These are phyloP conservation scores for Ginglymostoma cirratum DNA, from an alignment of 2,113 vertebrate species.

Conservation along the genomic window DNA sequence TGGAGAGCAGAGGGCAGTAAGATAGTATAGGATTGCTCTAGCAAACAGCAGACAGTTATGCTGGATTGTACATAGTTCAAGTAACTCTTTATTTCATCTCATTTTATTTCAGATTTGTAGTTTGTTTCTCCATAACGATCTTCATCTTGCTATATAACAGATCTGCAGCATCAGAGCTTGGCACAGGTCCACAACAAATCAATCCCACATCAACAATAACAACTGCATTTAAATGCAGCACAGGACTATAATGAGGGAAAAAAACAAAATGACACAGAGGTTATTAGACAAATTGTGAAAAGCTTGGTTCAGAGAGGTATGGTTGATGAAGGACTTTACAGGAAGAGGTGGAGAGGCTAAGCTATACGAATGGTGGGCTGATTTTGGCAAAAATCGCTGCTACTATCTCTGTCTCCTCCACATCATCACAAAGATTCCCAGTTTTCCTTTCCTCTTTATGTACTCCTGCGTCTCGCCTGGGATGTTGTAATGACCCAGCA, in stretches of 20 bases:
- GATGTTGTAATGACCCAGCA: background rate
- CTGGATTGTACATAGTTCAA: background rate
- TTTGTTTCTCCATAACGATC: background rate
- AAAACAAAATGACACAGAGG: background rate
- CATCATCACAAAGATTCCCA: background rate
- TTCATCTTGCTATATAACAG: background rate
- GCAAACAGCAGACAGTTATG: background rate
- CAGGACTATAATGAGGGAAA: background rate
- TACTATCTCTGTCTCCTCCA: background rate
- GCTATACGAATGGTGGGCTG: background rate
- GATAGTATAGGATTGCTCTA: background rate
- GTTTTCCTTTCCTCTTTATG: background rate
- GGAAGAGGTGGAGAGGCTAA: background rate
- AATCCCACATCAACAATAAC: background rate
- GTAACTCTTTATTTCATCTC: no score
- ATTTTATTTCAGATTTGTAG: background rate
- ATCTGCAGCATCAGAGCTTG: background rate
- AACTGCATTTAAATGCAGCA: background rate
- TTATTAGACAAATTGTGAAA: no score
- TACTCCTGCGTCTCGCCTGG: background rate
- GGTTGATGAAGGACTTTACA: background rate
- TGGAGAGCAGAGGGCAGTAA: background rate
- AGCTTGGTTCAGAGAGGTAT: background rate
- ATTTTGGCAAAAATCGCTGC: background rate
- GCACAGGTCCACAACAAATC: background rate